Conservation (phyloP, 2,797 vertebrate genomes). For the Eutrigla gurnardus region DNA sequence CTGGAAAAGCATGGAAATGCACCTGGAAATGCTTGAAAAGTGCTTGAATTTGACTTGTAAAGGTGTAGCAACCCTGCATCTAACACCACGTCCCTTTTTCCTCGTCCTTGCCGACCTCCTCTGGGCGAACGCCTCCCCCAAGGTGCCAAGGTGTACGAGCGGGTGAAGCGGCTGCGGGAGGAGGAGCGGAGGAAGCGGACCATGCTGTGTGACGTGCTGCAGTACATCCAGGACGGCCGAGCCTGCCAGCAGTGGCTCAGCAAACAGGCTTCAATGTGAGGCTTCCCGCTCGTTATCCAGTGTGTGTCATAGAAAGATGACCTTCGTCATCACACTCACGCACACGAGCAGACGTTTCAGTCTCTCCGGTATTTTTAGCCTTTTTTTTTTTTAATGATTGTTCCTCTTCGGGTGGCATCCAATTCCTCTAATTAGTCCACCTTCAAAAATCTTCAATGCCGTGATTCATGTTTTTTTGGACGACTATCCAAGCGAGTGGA, state of each 20-base stretch:
- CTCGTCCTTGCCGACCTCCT: not conserved
- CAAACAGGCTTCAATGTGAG: constrained; percentile 96
- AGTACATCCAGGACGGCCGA: constrained; percentile 95
- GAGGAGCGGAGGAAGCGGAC: constrained; percentile 94
- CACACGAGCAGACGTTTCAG: constrained; percentile 26
- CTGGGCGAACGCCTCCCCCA: not conserved
- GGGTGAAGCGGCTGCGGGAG: constrained; percentile 90
- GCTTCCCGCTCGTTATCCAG: constrained; percentile 36
- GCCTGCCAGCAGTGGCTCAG: constrained; percentile 99
- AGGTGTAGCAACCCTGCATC: too few species aligned
- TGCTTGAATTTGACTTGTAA: too few species aligned
- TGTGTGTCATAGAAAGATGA: constrained; percentile 41
- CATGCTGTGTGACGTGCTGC: constrained; percentile 95
- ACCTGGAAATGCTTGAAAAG: too few species aligned
- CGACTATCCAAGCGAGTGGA: constrained; percentile 37
- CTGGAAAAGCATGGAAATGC: too few species aligned
- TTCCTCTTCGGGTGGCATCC: constrained; percentile 34
- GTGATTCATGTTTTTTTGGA: constrained; percentile 66
- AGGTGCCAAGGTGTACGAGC: constrained; percentile 96
- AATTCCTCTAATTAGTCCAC: constrained; percentile 56
- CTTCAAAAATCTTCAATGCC: constrained; percentile 36
- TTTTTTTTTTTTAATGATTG: constrained; percentile 23
- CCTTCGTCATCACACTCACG: constrained; percentile 36
- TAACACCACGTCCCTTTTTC: not conserved
- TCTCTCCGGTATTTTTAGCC: constrained; percentile 47